Base-by-base conservation (phyloP, 1,140 invertebrate species). In the Camponotus floridanus region DNA sequence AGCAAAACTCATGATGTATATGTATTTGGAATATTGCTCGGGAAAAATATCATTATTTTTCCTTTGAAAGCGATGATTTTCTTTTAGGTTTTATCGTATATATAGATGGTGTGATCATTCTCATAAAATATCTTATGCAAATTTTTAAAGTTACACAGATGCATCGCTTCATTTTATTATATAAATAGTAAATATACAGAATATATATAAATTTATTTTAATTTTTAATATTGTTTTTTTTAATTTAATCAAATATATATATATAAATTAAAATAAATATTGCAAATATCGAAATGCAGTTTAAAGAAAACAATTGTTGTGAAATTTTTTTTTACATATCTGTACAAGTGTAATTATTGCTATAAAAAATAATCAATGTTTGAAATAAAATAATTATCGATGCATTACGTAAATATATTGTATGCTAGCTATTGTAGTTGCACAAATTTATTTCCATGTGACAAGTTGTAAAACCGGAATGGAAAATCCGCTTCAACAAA, bases 401-500 rank as follows among this genome's bases (percentile, higher is more conserved):
- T 15, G 18, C 18, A 13, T 1, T 33, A 21, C 18, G 31, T 39
- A 51, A 61, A 61, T 59, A 59, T 2, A 13, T 26, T 26, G 26
- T 26, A 26, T 26, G 26, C 11, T 3, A 55, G n/a, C 18, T 31
- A 15, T 61, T 26, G 26, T 51, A 36, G 13, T 31, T 13, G 9
- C 31, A 48, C 8, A 1, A 55, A 33, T 45, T 81, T 81, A 18
- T 59, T 26, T 26, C 26, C 26, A 1, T 26, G 1, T 61, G 48
- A 81, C n/a, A 45, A 61, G 33, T n/a, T 11, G 2, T 15, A 61
- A 59, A 59, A n/a, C 21, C 26, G 4, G 11, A 48, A 71, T 71
- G 78, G 57, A 68, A 83, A 57, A 83, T 89, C 57, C 71, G 76
- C 55, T 61, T 55, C 51, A 73, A 65, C 55, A 61, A 21, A 79